A percentile compares a stretch with the other conserved stretches of the same genome.
phyloP scores from a whole-genome alignment of 1,140 invertebrate genomes.

The Phymorhynchus buccinoides region DNA sequence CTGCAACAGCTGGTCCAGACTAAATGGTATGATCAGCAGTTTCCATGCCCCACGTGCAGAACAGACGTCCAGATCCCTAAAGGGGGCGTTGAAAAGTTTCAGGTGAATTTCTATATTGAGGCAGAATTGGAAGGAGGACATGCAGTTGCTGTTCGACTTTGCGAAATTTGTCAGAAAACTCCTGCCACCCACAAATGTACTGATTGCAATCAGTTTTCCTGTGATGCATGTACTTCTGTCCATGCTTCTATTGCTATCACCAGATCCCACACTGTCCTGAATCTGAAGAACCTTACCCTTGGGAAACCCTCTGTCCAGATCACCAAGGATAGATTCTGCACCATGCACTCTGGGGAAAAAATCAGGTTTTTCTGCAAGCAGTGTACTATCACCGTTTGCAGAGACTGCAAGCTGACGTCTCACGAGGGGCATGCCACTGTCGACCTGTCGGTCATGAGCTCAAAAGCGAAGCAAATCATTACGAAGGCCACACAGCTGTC shows the following conservation, averaged over 20 bases:
- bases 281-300: slow-evolving; percentile 5
- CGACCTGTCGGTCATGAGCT: slow-evolving; percentile 13
- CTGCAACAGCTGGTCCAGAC: not conserved
- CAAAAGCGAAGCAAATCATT: not conserved
- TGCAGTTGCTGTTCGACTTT: too few relatives aligned
- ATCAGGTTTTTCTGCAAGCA: slow-evolving; percentile 35
- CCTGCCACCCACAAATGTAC: slow-evolving; percentile 21
- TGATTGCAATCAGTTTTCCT: slow-evolving; percentile 35
- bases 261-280: slow-evolving; percentile 28
- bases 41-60: slow-evolving; percentile 38
- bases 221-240: slow-evolving; percentile 16
- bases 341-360: slow-evolving; percentile 23
- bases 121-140: not conserved
- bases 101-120: slow-evolving; percentile 42
- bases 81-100: slow-evolving; percentile 33
- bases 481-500: not conserved
- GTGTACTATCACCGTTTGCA: slow-evolving; percentile 28
- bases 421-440: slow-evolving; percentile 35
- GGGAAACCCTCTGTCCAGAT: not conserved
- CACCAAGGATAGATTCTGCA: slow-evolving; percentile 23
- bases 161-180: slow-evolving; percentile 2
- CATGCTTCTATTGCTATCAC: slow-evolving; percentile 32
- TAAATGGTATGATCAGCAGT: too few relatives aligned
- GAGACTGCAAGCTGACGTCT: slow-evolving; percentile 40
- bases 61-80: slow-evolving; percentile 18